Conservation (phyloP, 2,797 vertebrate species). For the Tokudaia tokunoshimensis region DNA sequence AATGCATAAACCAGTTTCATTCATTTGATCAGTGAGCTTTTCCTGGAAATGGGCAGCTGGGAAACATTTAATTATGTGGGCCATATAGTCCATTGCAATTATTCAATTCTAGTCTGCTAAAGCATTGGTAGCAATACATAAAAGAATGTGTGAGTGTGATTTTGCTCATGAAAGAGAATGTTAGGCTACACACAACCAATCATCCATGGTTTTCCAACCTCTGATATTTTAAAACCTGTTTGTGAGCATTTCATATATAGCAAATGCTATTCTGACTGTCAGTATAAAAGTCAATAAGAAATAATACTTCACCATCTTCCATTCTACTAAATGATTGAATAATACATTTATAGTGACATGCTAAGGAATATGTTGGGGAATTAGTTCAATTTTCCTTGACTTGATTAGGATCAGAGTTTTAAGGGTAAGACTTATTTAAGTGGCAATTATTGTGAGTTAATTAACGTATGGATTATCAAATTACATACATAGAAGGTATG, state of each 20-base stretch:
- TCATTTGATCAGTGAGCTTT: constrained; percentile 7
- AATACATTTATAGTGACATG: background rate
- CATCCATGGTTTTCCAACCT: background rate
- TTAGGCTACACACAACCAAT: background rate
- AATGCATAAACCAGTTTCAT: background rate
- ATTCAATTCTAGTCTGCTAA: background rate
- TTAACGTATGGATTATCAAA: background rate
- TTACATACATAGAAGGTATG: background rate
- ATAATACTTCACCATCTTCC: background rate
- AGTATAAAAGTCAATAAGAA: background rate
- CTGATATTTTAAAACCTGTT: background rate
- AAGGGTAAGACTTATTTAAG: background rate
- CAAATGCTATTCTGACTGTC: background rate
- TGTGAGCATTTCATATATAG: background rate
- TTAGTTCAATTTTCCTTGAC: background rate
- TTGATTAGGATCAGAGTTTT: constrained; percentile 36
- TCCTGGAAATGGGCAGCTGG: background rate
- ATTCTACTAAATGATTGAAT: background rate
- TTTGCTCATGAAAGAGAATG: constrained; percentile 12
- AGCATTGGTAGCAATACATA: background rate
- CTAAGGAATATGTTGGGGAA: background rate
- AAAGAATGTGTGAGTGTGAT: background rate
- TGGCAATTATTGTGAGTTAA: background rate
- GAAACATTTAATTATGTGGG: constrained; percentile 6
- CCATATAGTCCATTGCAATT: background rate